Evolutionary conservation across 2,888 invertebrate species (phyloP).

Genomic region (Cyclophora albipunctata): DNA sequence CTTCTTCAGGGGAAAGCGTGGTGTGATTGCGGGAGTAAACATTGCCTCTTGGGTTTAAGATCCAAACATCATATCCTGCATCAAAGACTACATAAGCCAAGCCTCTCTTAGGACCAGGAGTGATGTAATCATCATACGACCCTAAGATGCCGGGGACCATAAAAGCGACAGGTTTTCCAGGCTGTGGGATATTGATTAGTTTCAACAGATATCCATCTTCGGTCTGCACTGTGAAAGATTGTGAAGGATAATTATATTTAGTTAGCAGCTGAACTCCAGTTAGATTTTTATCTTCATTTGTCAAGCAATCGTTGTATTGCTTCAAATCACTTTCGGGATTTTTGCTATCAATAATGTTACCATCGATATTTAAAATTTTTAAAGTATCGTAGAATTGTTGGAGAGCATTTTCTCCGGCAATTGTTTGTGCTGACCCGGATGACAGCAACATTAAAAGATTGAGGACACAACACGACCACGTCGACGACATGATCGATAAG

Average conservation of each 20-base stretch:
- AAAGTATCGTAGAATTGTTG: too few relatives aligned
- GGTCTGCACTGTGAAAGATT: constrained; percentile 19
- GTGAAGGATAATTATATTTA: constrained; percentile 9
- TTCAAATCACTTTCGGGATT: too few relatives aligned
- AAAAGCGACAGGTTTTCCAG: constrained; percentile 59
- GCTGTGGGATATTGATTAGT: constrained; percentile 16
- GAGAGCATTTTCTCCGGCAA: too few relatives aligned
- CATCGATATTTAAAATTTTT: too few relatives aligned
- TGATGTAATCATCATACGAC: constrained; percentile 81
- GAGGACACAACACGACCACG: too few relatives aligned
- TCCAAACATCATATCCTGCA: constrained; percentile 81
- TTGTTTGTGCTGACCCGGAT: too few relatives aligned
- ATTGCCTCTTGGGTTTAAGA: constrained; percentile 86
- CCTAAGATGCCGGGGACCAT: constrained; percentile 84
- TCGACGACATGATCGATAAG: too few relatives aligned
- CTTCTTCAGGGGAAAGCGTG: constrained; percentile 32
- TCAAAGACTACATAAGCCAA: constrained; percentile 75
- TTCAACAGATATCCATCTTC: constrained; percentile 24
- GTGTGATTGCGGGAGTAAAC: constrained; percentile 70
- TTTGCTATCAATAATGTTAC: too few relatives aligned
- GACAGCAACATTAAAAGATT: too few relatives aligned
- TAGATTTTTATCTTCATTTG: constrained; percentile 11
- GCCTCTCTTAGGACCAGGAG: constrained; percentile 73
- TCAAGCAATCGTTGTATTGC: too few relatives aligned
- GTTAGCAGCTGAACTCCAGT: constrained; percentile 15